Evolutionary conservation across 1,140 invertebrate genomes (phyloP).

Genomic region (Calliopsis andreniformis): DNA sequence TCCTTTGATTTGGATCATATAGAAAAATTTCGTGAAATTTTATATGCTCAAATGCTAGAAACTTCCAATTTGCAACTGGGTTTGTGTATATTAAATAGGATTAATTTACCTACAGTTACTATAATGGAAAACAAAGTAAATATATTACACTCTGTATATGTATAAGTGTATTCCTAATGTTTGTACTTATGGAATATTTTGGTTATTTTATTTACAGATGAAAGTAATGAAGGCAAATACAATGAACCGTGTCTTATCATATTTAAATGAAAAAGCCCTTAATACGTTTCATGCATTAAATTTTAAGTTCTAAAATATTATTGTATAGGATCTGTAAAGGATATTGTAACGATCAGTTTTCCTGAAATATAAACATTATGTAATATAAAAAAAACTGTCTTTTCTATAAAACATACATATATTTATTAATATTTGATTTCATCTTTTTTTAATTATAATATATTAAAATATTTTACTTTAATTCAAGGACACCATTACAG

Average conservation of each 20-base stretch:
- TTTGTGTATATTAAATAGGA: conserved; percentile 66
- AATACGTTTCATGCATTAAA: conserved; percentile 60
- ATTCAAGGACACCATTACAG: no score
- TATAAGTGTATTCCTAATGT: background rate
- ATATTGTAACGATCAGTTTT: background rate
- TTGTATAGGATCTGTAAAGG: background rate
- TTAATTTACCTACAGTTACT: conserved; percentile 66
- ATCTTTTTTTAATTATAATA: no score
- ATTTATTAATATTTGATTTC: background rate
- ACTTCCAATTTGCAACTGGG: conserved; percentile 65
- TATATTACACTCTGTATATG: conserved; percentile 4
- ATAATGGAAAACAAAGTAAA: conserved; percentile 70
- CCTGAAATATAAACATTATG: background rate
- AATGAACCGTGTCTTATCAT: conserved; percentile 68
- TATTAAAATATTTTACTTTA: no score
- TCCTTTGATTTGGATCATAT: conserved; percentile 56
- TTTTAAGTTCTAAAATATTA: conserved; percentile 15
- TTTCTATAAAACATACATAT: background rate
- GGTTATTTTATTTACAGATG: conserved; percentile 68
- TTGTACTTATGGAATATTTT: background rate
- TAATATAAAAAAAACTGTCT: background rate
- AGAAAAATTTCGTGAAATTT: conserved; percentile 65
- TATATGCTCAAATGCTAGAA: conserved; percentile 64
- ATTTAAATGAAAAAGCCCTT: conserved; percentile 70
- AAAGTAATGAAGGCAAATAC: conserved; percentile 62